Base-by-base conservation (phyloP, 2,888 invertebrate species). In the Cartodere bifasciata region DNA sequence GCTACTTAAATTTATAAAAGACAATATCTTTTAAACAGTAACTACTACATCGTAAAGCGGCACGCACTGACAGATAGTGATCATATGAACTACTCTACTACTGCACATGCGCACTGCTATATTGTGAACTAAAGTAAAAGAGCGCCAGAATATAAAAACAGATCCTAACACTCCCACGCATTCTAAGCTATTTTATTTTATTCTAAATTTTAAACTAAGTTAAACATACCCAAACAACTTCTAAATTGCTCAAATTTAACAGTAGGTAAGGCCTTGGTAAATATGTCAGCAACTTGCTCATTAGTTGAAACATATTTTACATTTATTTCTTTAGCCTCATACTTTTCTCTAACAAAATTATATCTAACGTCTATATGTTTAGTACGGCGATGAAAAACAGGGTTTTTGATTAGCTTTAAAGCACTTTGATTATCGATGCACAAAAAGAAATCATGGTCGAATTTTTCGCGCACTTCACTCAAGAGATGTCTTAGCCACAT, bases 401-500 rank as follows among this genome's bases (percentile, higher is more conserved):
- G 30, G 16, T 27, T 34, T 20, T 34, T 21, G 3, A 22, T 15
- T 2, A 36, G 9, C 6, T 23, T 16, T 4, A 34, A 27, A 6
- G 34, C 28, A 16, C 16, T 24, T 15, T 32, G 21, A 24, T 36
- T 36, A 16, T 36, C 32, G 6, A 32, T 20, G 15, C 16, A 15
- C 10, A 34, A 20, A 3, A 10, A 27, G 12, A 16, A 6, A 4
- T 15, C 9, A 9, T 28, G 29, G 11, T 4, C 23, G 16, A 4
- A 13, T 13, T 16, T 15, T 16, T 24, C 23, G 9, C 17, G 22
- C 12, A 37, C 16, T 16, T 29, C 28, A 7, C 13, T 20, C 15
- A 34, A 13, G 3, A 35, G 16, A 7, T 36, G 22, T 23, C 36
- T 26, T 12, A 47, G 17, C 40, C 46, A 43, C 10, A 45, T 28